Conservation (phyloP, 2,113 vertebrate genomes). For the Accipiter virgatus region DNA sequence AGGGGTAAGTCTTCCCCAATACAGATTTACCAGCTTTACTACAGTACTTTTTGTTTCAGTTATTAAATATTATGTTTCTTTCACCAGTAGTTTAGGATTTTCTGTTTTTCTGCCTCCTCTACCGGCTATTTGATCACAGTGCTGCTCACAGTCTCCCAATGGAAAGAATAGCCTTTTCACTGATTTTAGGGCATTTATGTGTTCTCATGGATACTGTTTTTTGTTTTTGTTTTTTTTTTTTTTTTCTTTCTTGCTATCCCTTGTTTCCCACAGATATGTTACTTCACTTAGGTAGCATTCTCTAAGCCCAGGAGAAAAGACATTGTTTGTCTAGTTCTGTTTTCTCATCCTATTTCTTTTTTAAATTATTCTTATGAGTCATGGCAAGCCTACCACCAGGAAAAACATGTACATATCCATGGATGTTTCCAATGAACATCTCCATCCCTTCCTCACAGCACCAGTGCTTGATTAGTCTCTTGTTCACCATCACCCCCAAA, state of each 20-base stretch:
- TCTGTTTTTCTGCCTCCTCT: neutral
- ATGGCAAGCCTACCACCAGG: neutral
- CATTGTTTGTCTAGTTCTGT: neutral
- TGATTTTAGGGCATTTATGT: neutral
- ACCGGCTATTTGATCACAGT: neutral
- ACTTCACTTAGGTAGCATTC: neutral
- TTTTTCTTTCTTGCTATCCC: neutral
- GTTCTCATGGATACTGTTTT: neutral
- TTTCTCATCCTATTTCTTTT: neutral
- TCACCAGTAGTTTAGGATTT: neutral
- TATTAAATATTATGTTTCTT: neutral
- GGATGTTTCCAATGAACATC: neutral
- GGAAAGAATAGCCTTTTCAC: neutral
- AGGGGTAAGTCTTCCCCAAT: neutral
- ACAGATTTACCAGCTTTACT: neutral
- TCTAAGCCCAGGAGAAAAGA: neutral
- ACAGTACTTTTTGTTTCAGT: neutral
- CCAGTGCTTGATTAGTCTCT: neutral
- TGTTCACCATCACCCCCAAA: neutral
- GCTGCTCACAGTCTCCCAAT: neutral
- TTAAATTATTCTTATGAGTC: neutral
- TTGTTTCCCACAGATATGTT: neutral
- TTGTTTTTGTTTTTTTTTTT: neutral
- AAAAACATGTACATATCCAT: neutral
- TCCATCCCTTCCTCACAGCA: neutral